Evolutionary conservation across 2,888 invertebrate genomes (phyloP), one percentile per base, ranked within the genome.

Genomic region (Drosophila macrothrix): DNA sequence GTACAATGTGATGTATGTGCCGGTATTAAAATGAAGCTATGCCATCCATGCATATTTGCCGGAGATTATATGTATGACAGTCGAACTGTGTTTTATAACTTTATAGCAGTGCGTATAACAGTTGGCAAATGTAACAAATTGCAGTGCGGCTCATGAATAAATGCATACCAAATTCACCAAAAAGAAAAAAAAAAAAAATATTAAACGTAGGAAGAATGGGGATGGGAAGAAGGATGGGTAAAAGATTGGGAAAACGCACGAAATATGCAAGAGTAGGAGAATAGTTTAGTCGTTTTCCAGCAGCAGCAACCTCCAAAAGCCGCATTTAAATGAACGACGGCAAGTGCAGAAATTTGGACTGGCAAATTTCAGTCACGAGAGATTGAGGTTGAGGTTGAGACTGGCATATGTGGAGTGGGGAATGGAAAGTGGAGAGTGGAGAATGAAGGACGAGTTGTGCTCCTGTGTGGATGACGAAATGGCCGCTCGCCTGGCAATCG

Each of bases 241-340:
- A 68, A 43, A 58, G 66, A 70, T 73, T 66, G 64, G 52, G 39
- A 67, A 71, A 71, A 78, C 71, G 72, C 61, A 77, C 50, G 69
- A 75, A 88, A 86, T 80, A 76, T 72, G 67, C 61, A 28, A 60
- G 56, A 73, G 68, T 54, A 66, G 56, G 64, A 55, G 76, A 76
- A 80, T 73, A 71, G 68, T 83, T 75, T 83, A 66, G 67, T 80
- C 63, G 56, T 39, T 62, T 65, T 4, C 4, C 46, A 46, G 22
- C 46, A 66, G 61, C 54, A 53, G 65, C 69, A 68, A 65, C 56
- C 60, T 63, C 65, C 52, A 49, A 67, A 67, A 66, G 78, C 71
- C 76, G 90, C 88, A 90, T 85, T 85, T 84, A 90, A 85, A 90
- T 90, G 88, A 85, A 90, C 60, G 80, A 53, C 39, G 67, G 56